Percentiles rank a stretch among this genome's conserved stretches.
These are phyloP conservation scores for Bolinopsis microptera DNA, from an alignment of 37 sponge, comb jelly and placozoan genomes.

Conservation along the genomic window DNA sequence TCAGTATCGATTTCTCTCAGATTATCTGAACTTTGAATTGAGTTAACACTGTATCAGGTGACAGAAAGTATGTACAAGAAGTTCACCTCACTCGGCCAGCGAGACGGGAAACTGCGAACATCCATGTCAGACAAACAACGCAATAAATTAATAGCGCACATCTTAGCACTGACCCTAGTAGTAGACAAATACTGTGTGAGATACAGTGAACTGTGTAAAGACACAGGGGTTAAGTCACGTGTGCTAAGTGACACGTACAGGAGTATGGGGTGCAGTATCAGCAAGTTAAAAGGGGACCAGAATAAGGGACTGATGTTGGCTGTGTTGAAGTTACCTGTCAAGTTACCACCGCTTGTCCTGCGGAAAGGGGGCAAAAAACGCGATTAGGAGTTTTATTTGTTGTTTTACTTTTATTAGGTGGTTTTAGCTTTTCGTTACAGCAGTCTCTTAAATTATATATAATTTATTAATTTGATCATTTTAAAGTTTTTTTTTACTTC, in stretches of 20 bases:
- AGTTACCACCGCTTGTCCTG: neutral
- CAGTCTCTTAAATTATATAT: neutral
- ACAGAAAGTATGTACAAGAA: constrained; percentile 31
- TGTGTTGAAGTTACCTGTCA: neutral
- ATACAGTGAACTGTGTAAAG: neutral
- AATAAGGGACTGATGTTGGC: neutral
- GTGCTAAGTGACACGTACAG: constrained; percentile 22
- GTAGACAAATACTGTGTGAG: constrained; percentile 29
- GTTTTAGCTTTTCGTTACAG: neutral
- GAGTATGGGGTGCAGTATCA: constrained; percentile 27
- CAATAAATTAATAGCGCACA: neutral
- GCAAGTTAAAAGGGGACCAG: neutral
- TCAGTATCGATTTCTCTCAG: too few species aligned
- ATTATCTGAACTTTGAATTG: too few species aligned
- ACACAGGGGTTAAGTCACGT: neutral
- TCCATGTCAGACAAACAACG: constrained; percentile 50
- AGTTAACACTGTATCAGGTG: constrained; percentile 28
- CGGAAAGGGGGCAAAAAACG: constrained; percentile 62
- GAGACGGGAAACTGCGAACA: constrained; percentile 26
- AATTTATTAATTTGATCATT: neutral
- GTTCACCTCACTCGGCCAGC: constrained; percentile 48
- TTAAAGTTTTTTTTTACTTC: too few species aligned
- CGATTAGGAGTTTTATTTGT: neutral
- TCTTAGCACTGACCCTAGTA: constrained; percentile 7
- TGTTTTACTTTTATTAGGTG: neutral